These are phyloP conservation scores for Trinectes maculatus DNA, from an alignment of 2,113 vertebrate genomes.

Conservation along the genomic window DNA sequence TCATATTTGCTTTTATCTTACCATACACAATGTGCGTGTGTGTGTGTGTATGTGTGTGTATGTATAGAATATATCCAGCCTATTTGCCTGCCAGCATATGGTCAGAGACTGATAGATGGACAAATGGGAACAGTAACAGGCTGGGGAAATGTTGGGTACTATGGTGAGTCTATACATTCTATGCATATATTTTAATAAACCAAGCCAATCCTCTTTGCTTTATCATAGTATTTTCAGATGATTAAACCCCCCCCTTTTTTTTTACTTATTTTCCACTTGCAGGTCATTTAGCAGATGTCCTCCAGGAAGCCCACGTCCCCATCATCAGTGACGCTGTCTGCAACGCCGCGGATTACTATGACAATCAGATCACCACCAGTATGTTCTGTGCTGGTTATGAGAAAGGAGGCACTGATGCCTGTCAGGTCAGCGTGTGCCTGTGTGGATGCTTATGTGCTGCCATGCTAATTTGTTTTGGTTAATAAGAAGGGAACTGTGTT, in stretches of 20 bases:
- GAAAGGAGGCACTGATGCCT: constrained; percentile 89
- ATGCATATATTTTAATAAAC: no score
- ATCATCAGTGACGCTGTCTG: constrained; percentile 88
- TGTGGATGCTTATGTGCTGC: neutral
- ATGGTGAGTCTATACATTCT: constrained; percentile 75
- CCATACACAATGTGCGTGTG: neutral
- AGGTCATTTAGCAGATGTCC: constrained; percentile 86
- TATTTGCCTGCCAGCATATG: constrained; percentile 87
- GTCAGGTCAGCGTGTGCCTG: constrained; percentile 84
- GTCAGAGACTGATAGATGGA: constrained; percentile 86
- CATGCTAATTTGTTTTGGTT: no score
- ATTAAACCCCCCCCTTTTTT: neutral
- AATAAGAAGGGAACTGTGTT: neutral
- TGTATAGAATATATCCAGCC: constrained; percentile 89
- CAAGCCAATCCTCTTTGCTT: no score
- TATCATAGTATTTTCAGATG: no score
- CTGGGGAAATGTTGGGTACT: constrained; percentile 90
- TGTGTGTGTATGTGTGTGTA: constrained; percentile 13
- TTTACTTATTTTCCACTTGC: neutral
- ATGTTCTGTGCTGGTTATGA: constrained; percentile 94
- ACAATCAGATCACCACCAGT: constrained; percentile 89
- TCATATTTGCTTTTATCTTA: neutral
- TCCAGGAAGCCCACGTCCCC: constrained; percentile 89
- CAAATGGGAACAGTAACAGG: constrained; percentile 90
- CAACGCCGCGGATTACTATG: constrained; percentile 89